Base-by-base conservation (phyloP, 2,113 vertebrate species). In the Erinaceus europaeus region DNA sequence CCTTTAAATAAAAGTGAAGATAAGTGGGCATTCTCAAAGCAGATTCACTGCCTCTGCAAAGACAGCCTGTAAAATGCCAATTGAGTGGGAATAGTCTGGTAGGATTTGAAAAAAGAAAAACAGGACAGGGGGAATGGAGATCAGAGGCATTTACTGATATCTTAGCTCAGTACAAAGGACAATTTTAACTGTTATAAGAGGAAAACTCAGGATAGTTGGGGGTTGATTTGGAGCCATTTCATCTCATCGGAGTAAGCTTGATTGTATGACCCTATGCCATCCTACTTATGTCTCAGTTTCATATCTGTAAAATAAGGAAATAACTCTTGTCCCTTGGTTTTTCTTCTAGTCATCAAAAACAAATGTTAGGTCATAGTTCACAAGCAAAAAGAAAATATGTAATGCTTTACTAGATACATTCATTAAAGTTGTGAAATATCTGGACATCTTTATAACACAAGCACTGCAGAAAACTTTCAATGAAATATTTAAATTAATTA, bases 271-370 rank as follows among this genome's bases (percentile, higher is more conserved):
- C 72, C 18, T 1, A 65, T 83, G 79, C 78, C 76, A 82, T 67
- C 15, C 76, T 40, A 48, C 27, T 75, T 75, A 83, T 11, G 85
- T 87, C 81, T 90, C 88, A 83, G 92, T 92, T 91, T 91, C 80
- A 86, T 87, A 50, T 80, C 86, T 65, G 72, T 72, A 83, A 80
- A 86, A 93, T 9, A 77, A 80, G 40, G 65, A 57, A 86, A 62
- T 76, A 59, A 79, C 86, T 88, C 64, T 79, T 25, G 38, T 91
- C 57, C 77, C 34, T 87, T 61, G 89, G 48, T 75, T 61, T 91
- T 90, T 88, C 76, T 48, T 59, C 75, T 55, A 73, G 69, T 85
- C 72, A 84, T 79, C 57, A 78, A 84, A 89, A 89, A 75, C 79
- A 71, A 91, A 92, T 64, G 83, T 77, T 36, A 65, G 79, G 12